Percentiles rank a stretch among this genome's conserved stretches.
These are phyloP conservation scores for Onychomys torridus DNA, from an alignment of 2,797 vertebrate species.

Conservation along the genomic window DNA sequence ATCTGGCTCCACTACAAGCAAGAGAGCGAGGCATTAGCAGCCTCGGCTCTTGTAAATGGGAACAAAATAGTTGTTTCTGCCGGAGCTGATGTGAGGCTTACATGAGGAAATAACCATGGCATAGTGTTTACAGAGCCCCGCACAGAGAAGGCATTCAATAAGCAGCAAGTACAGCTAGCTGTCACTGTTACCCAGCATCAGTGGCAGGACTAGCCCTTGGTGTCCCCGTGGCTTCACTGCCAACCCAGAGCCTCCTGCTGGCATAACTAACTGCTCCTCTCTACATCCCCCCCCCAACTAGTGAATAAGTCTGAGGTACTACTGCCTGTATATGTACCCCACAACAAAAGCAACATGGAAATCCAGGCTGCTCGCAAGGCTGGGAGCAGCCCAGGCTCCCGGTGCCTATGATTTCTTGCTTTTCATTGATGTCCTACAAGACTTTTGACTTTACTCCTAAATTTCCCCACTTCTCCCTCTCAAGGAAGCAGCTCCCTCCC, in stretches of 20 bases:
- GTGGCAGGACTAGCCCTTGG: not conserved
- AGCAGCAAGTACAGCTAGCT: not conserved
- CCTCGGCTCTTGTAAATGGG: not conserved
- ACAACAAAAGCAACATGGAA: not conserved
- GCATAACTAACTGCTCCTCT: not conserved
- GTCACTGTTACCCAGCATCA: not conserved
- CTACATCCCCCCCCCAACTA: not conserved
- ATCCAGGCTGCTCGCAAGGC: not conserved
- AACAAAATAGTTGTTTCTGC: not conserved
- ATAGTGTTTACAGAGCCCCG: not conserved
- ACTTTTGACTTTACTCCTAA: constrained; percentile 18
- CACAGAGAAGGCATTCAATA: not conserved
- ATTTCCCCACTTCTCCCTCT: constrained; percentile 16
- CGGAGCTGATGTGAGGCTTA: not conserved
- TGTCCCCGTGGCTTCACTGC: not conserved
- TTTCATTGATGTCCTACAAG: not conserved
- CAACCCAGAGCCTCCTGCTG: not conserved
- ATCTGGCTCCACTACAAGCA: not conserved
- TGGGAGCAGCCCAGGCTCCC: not conserved
- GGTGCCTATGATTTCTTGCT: not conserved
- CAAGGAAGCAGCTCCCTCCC: not conserved
- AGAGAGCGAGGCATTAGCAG: not conserved
- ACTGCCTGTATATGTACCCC: not conserved
- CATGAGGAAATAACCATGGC: not conserved
- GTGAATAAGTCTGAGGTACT: not conserved